Evolutionary conservation across 2,797 vertebrate genomes (phyloP).

Genomic region (Balearica regulorum): DNA sequence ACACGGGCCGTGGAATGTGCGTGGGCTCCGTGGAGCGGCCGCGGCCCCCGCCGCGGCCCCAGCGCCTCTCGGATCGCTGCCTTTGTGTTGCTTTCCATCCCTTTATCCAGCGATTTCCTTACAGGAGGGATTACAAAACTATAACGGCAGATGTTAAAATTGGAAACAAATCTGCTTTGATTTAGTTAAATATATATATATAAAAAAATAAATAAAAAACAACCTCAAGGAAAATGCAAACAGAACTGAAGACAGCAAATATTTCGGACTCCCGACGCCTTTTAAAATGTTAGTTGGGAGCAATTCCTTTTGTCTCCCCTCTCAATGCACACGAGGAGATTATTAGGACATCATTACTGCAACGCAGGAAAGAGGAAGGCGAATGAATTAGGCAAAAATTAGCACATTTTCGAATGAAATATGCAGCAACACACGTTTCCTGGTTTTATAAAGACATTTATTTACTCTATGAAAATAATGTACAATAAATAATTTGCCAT

Average conservation of each 20-base stretch:
- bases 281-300: background rate
- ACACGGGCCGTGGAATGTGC: background rate
- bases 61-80: background rate
- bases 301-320: slow-evolving; percentile 16
- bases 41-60: background rate
- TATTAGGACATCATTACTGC: background rate
- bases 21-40: background rate
- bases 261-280: background rate
- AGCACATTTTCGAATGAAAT: background rate
- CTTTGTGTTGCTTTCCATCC: background rate
- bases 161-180: background rate
- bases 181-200: too few relatives aligned
- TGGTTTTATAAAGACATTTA: slow-evolving; percentile 84
- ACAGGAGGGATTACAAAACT: background rate
- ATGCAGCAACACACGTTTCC: slow-evolving; percentile 16
- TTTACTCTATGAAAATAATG: slow-evolving; percentile 99
- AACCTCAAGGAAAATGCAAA: rapidly evolving
- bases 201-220: background rate
- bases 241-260: background rate
- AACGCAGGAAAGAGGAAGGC: background rate
- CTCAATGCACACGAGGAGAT: background rate
- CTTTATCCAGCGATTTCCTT: background rate
- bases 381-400: background rate
- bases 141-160: background rate
- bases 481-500: slow-evolving; percentile 99